These are phyloP conservation scores for Pseudonaja textilis DNA, from an alignment of 2,113 vertebrate genomes.

Conservation along the genomic window DNA sequence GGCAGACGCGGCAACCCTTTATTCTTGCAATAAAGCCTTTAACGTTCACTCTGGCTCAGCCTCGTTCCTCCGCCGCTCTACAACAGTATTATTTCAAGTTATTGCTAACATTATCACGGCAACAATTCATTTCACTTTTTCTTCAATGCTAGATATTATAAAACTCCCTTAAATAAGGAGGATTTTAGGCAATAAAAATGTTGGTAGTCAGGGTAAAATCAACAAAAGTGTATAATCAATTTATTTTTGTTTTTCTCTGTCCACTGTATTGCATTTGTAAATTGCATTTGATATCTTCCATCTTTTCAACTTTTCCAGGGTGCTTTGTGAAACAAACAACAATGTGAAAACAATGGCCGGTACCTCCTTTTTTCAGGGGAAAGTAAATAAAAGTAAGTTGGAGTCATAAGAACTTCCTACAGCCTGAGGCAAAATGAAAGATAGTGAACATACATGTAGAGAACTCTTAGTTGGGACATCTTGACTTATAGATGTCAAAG, in stretches of 20 bases:
- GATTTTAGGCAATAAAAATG: slow-evolving; percentile 12
- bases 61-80: no score
- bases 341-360: neutral
- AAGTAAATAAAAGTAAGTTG: neutral
- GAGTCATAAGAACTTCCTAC: neutral
- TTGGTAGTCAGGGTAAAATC: slow-evolving; percentile 16
- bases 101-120: slow-evolving; percentile 8
- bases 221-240: slow-evolving; percentile 9
- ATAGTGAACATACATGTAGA: neutral
- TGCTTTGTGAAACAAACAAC: neutral
- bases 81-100: slow-evolving; percentile 22
- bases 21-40: no score
- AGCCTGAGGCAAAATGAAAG: neutral
- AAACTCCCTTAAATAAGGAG: slow-evolving; percentile 23
- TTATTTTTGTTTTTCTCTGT: neutral
- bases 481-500: neutral
- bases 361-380: neutral
- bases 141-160: slow-evolving; percentile 22
- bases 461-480: neutral
- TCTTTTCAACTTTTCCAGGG: neutral
- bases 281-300: neutral
- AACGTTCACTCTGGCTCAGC: no score
- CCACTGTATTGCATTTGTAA: neutral
- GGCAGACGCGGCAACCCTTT: no score
- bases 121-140: slow-evolving; percentile 42